Percentiles rank a stretch among this genome's conserved stretches.
Evolutionary conservation across 2,888 invertebrate species (phyloP).

Genomic region (Iphiclides podalirius): DNA sequence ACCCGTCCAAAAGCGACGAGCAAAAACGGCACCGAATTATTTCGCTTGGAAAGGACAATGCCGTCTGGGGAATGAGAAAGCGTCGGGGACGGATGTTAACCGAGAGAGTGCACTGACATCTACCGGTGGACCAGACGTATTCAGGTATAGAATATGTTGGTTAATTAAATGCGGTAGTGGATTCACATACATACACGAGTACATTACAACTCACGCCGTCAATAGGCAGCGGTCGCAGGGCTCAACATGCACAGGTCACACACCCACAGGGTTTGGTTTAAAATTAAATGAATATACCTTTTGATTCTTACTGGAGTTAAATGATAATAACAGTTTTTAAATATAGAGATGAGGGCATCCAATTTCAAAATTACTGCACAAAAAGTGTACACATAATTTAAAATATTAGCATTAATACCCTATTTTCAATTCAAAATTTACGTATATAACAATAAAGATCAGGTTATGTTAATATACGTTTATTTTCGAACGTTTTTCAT

Average conservation of each 20-base stretch:
- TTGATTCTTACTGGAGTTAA: too few relatives aligned
- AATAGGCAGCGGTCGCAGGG: too few relatives aligned
- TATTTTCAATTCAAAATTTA: constrained; percentile 12
- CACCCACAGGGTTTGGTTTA: too few relatives aligned
- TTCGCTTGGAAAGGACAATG: constrained; percentile 15
- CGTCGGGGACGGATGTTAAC: constrained; percentile 4
- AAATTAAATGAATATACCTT: too few relatives aligned
- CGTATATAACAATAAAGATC: constrained; percentile 10
- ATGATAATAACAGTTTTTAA: too few relatives aligned
- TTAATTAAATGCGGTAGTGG: too few relatives aligned
- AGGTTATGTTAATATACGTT: constrained; percentile 16
- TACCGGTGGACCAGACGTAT: background rate
- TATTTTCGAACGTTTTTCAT: constrained; percentile 15
- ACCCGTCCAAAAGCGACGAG: constrained; percentile 16
- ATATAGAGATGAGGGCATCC: background rate
- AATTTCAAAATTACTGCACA: background rate
- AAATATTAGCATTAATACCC: background rate
- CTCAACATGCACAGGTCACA: too few relatives aligned
- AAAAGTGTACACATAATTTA: background rate
- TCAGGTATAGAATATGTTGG: too few relatives aligned
- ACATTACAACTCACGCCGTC: too few relatives aligned
- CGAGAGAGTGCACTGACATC: constrained; percentile 14
- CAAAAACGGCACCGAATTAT: constrained; percentile 19
- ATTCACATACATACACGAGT: too few relatives aligned
- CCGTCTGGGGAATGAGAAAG: constrained; percentile 3